Evolutionary conservation across 2,888 invertebrate genomes (phyloP).

Genomic region (Endotricha flammealis): DNA sequence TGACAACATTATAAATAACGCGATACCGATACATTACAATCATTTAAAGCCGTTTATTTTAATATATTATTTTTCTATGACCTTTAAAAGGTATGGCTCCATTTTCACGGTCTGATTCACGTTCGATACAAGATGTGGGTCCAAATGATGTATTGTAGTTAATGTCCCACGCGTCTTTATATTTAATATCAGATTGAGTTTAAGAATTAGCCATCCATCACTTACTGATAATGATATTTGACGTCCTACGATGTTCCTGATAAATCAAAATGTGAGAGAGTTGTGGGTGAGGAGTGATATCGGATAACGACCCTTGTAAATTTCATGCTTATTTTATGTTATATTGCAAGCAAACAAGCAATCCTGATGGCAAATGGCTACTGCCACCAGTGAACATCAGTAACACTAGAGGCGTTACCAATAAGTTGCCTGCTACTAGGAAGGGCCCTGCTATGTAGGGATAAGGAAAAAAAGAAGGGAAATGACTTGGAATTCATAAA

Average conservation of each 20-base stretch:
- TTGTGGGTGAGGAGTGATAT: too few species aligned
- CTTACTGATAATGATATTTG: slow-evolving; percentile 69
- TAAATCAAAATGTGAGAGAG: too few species aligned
- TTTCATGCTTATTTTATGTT: too few species aligned
- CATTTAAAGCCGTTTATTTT: slow-evolving; percentile 17
- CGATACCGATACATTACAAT: slow-evolving; percentile 13
- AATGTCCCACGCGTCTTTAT: slow-evolving; percentile 71
- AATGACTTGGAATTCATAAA: too few species aligned
- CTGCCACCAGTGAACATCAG: too few species aligned
- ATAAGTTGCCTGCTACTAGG: too few species aligned
- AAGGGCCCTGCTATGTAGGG: too few species aligned
- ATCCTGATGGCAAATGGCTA: too few species aligned
- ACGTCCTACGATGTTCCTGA: slow-evolving; percentile 58
- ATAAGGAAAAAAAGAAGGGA: too few species aligned
- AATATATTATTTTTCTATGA: slow-evolving; percentile 25
- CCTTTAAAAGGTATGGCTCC: slow-evolving; percentile 31
- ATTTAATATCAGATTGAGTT: slow-evolving; percentile 59
- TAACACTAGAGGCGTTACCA: too few species aligned
- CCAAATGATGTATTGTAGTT: slow-evolving; percentile 66
- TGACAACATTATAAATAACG: slow-evolving; percentile 9
- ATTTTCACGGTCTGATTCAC: slow-evolving; percentile 27
- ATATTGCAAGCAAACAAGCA: too few species aligned
- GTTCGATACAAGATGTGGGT: slow-evolving; percentile 30
- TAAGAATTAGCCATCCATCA: slow-evolving; percentile 71
- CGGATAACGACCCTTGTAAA: too few species aligned